A percentile compares a stretch with the other conserved stretches of the same genome.
phyloP scores from a whole-genome alignment of 2,888 invertebrate genomes.

The Argyresthia goedartella region DNA sequence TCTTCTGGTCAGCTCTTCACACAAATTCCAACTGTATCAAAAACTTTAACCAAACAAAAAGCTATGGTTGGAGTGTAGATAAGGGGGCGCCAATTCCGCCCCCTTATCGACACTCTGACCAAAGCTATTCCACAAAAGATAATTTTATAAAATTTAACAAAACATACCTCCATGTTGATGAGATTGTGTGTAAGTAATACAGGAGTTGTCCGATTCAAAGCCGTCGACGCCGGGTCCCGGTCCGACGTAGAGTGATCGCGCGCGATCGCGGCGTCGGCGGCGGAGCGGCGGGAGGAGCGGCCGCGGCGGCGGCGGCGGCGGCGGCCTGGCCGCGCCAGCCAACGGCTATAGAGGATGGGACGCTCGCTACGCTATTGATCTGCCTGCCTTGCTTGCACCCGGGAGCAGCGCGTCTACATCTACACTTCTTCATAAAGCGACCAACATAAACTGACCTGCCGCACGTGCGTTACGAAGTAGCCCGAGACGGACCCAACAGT shows the following conservation, averaged over 20 bases:
- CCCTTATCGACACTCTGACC: no score
- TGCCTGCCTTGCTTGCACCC: slow-evolving; percentile 42
- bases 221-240: slow-evolving; percentile 5
- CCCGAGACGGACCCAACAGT: no score
- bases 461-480: no score
- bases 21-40: no score
- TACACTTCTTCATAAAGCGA: neutral
- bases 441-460: neutral
- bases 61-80: no score
- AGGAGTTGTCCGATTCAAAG: neutral
- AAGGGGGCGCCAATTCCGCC: no score
- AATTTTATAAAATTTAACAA: neutral
- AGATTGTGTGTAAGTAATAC: neutral
- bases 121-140: no score
- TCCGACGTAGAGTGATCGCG: slow-evolving; percentile 5
- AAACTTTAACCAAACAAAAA: no score
- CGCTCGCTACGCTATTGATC: slow-evolving; percentile 38
- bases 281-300: slow-evolving; percentile 19
- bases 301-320: no score
- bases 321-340: slow-evolving; percentile 20
- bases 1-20: no score
- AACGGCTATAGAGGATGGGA: slow-evolving; percentile 23
- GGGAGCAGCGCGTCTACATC: slow-evolving; percentile 21
- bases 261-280: no score
- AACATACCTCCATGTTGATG: neutral